A percentile compares a stretch with the other conserved stretches of the same genome.
These are phyloP conservation scores for Polia nebulosa DNA, from an alignment of 2,888 invertebrate genomes.

Conservation along the genomic window DNA sequence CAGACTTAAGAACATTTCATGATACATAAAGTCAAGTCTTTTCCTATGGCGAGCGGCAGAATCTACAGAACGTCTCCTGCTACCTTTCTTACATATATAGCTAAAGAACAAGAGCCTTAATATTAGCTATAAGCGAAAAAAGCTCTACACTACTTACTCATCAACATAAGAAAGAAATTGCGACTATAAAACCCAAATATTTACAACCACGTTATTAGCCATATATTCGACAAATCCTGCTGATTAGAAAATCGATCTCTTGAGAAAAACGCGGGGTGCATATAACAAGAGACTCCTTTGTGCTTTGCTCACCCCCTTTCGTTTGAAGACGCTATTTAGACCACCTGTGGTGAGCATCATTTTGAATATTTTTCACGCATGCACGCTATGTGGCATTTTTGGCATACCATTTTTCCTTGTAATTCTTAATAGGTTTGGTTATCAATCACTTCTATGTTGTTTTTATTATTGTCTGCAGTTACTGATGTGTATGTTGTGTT, in stretches of 20 bases:
- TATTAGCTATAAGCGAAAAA: not conserved
- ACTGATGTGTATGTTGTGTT: not conserved
- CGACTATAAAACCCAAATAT: not conserved
- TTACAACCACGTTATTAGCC: not conserved
- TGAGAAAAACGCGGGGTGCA: conserved; percentile 58
- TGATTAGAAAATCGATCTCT: conserved; percentile 50
- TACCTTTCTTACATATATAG: no score
- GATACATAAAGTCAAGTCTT: no score
- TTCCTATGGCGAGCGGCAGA: no score
- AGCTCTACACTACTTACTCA: not conserved
- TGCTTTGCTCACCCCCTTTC: conserved; percentile 40
- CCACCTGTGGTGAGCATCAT: conserved; percentile 52
- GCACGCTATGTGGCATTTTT: conserved; percentile 40
- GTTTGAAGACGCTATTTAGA: conserved; percentile 51
- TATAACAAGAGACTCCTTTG: conserved; percentile 34
- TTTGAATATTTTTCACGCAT: conserved; percentile 54
- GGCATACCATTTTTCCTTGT: conserved; percentile 40
- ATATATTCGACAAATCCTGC: conserved; percentile 42
- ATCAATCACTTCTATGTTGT: conserved; percentile 28
- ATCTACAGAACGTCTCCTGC: no score
- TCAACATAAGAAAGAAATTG: not conserved
- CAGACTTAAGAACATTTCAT: no score
- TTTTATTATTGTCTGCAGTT: not conserved
- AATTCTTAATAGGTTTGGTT: conserved; percentile 7
- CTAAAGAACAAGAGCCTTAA: no score